These are phyloP conservation scores for Cephus runcator DNA, from an alignment of 2,888 invertebrate genomes.

Conservation along the genomic window DNA sequence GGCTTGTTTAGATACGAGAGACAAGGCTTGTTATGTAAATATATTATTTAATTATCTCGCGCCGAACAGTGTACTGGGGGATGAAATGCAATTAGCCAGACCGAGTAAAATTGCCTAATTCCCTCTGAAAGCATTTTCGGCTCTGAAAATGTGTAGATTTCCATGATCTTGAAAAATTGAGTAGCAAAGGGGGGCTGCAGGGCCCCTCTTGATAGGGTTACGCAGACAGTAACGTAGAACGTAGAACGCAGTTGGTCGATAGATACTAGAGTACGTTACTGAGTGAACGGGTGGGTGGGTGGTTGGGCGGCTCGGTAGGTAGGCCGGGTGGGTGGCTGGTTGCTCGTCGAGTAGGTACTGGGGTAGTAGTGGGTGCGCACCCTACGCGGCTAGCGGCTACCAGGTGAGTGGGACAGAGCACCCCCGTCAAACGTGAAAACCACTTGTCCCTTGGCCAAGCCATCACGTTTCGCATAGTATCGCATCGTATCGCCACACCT, in stretches of 20 bases:
- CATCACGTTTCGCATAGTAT: not conserved
- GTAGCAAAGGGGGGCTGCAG: too few relatives aligned
- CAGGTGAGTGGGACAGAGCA: slow-evolving; percentile 49
- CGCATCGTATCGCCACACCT: slow-evolving; percentile 2
- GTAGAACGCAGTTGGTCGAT: slow-evolving; percentile 13
- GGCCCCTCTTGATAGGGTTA: too few relatives aligned
- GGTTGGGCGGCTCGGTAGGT: slow-evolving; percentile 28
- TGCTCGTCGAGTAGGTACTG: slow-evolving; percentile 31
- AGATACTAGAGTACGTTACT: slow-evolving; percentile 7
- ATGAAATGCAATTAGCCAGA: too few relatives aligned
- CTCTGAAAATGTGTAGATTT: too few relatives aligned
- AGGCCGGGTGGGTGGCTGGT: slow-evolving; percentile 26
- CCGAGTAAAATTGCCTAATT: too few relatives aligned
- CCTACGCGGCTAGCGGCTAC: slow-evolving; percentile 44
- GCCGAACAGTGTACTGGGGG: too few relatives aligned
- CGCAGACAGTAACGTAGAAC: not conserved
- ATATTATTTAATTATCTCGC: too few relatives aligned
- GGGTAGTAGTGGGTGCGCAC: slow-evolving; percentile 49
- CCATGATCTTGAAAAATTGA: too few relatives aligned
- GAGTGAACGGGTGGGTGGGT: slow-evolving; percentile 19
- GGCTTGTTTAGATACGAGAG: too few relatives aligned
- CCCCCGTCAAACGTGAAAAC: slow-evolving; percentile 53
- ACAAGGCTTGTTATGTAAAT: too few relatives aligned
- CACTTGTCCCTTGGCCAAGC: slow-evolving; percentile 39
- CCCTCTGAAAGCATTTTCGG: too few relatives aligned